A percentile compares a stretch with the other conserved stretches of the same genome.
phyloP scores from a whole-genome alignment of 2,888 invertebrate genomes.

The Octonoba sinensis region DNA sequence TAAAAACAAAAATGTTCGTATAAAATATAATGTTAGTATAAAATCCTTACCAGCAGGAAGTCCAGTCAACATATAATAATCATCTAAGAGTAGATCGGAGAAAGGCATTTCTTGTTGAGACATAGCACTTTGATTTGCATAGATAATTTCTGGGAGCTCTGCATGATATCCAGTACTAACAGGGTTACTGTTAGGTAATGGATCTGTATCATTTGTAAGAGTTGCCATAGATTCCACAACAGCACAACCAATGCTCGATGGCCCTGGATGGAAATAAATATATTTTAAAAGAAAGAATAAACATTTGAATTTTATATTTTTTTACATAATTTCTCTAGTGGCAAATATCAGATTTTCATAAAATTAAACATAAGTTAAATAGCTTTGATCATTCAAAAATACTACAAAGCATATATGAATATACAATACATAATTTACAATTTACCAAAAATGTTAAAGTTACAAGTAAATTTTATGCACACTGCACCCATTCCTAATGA shows the following conservation, averaged over 20 bases:
- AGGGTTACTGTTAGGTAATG: slow-evolving; percentile 71
- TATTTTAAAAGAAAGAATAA: neutral
- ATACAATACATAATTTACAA: no score
- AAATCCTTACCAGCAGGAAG: no score
- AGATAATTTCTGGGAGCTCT: slow-evolving; percentile 61
- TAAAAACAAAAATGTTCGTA: slow-evolving; percentile 70
- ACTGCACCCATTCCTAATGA: no score
- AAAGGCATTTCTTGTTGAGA: slow-evolving; percentile 79
- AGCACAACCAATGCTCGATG: slow-evolving; percentile 64
- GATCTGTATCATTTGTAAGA: slow-evolving; percentile 80
- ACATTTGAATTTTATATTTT: neutral
- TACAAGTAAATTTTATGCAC: no score
- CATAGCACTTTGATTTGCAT: slow-evolving; percentile 61
- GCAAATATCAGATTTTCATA: no score
- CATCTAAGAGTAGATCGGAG: slow-evolving; percentile 88
- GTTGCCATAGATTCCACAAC: slow-evolving; percentile 85
- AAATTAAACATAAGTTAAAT: no score
- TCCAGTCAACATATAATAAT: slow-evolving; percentile 69
- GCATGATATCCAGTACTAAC: slow-evolving; percentile 45
- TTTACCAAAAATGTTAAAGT: no score
- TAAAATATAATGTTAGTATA: no score
- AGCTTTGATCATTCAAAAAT: no score
- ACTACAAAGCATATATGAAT: no score
- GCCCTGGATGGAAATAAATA: slow-evolving; percentile 22
- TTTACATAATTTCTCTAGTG: no score